Conservation (phyloP, 2,113 vertebrate species). For the Chamaea fasciata region DNA sequence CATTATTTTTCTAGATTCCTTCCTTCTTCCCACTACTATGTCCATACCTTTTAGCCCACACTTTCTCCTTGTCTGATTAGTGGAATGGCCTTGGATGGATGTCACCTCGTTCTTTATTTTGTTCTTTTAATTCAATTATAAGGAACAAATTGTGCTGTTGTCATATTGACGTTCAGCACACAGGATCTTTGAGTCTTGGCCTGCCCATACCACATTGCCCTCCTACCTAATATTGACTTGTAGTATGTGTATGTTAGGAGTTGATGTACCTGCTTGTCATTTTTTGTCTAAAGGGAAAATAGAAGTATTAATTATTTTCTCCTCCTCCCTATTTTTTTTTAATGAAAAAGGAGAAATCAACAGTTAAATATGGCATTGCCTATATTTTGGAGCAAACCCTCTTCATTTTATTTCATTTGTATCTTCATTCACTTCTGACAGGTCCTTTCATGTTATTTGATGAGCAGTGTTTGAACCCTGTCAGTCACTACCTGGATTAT, state of each 20-base stretch:
- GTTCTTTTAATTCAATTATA: neutral
- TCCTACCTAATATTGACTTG: neutral
- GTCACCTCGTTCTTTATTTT: neutral
- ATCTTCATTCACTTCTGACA: conserved; percentile 26
- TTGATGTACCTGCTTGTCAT: neutral
- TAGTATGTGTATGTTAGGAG: neutral
- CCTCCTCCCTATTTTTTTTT: fast-evolving
- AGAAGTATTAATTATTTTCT: neutral
- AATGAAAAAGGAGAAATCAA: neutral
- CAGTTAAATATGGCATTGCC: neutral
- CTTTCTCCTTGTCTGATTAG: neutral
- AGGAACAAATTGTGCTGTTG: neutral
- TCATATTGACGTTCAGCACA: neutral
- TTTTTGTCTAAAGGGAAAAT: neutral
- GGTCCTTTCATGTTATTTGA: conserved; percentile 29
- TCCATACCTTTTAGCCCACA: neutral
- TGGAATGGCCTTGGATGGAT: neutral
- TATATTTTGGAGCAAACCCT: neutral
- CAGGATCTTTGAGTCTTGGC: neutral
- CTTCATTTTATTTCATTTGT: conserved; percentile 4
- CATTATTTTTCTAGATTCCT: neutral
- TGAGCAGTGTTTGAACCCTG: conserved; percentile 20
- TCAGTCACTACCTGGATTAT: conserved; percentile 48
- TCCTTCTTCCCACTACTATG: neutral
- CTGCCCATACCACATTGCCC: neutral